phyloP scores from a whole-genome alignment of 2,113 vertebrate genomes.

The Bostrychus sinensis region DNA sequence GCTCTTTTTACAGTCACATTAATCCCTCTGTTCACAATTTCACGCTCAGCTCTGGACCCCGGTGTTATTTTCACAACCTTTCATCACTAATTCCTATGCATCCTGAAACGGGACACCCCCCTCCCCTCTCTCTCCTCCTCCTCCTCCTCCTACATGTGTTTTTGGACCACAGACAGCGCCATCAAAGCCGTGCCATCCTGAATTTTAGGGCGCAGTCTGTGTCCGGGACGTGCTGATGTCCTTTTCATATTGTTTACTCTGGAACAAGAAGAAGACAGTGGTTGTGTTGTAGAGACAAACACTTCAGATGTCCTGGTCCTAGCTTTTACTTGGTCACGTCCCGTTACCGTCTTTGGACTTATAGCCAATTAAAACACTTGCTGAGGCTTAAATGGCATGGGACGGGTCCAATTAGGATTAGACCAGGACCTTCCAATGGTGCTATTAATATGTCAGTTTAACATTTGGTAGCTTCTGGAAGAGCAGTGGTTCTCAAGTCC shows the following conservation, averaged over 20 bases:
- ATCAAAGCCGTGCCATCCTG: conserved; percentile 36
- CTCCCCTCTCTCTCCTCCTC: conserved; percentile 16
- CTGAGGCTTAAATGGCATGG: not conserved
- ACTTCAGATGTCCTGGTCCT: not conserved
- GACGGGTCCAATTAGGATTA: not conserved
- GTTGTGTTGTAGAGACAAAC: conserved; percentile 2
- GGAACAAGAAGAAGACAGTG: not conserved
- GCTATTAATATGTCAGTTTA: too few species aligned
- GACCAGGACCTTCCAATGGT: too few species aligned
- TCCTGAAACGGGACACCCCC: conserved; percentile 73
- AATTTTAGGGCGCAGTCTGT: not conserved
- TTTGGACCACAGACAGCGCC: conserved; percentile 33
- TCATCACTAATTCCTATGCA: conserved; percentile 71
- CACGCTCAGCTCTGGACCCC: conserved; percentile 72
- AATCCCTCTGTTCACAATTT: conserved; percentile 82
- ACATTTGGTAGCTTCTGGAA: too few species aligned
- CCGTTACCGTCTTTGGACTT: not conserved
- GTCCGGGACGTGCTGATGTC: not conserved
- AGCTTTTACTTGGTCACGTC: not conserved
- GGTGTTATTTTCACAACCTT: conserved; percentile 82
- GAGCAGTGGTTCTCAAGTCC: too few species aligned
- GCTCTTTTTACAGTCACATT: conserved; percentile 77
- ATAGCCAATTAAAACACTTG: conserved; percentile 11
- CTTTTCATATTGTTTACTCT: conserved; percentile 21
- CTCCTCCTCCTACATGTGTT: conserved; percentile 25